Evolutionary conservation across 1,140 invertebrate species (phyloP), one percentile per base, ranked within the genome.

Genomic region (Drosophila ohnishii): DNA sequence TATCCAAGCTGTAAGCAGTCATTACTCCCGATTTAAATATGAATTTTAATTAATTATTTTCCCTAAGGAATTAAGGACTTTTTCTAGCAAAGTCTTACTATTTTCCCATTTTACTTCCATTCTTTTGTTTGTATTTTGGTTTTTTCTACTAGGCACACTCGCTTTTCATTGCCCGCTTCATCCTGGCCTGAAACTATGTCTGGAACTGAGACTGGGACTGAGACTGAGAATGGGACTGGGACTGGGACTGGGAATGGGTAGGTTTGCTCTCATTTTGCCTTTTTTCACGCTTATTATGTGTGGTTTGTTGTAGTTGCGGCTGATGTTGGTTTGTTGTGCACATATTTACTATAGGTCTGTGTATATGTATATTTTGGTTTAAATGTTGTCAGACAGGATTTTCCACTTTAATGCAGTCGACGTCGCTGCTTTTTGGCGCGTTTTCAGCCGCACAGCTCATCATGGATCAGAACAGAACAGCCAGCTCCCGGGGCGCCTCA

Each of bases 371-470:
- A 67, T 77, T 66, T 60, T 78, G 48, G 78, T 77, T 81, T 85
- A 74, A 86, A 86, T 86, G 82, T 82, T 86, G 82, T 86, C 82
- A 86, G 82, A 86, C 82, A 86, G 82, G 82, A 86, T 86, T 86
- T 86, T 86, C 82, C 83, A 86, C 82, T 86, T 86, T 86, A 78
- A 78, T 87, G 82, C 83, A 87, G 82, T 86, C 78, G 78, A 47
- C 39, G 47, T 60, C 45, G 51, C 62, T 57, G 80, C 44, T 59
- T 75, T 78, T 81, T 78, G 78, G 70, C 78, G 79, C 75, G 71
- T 71, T 84, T 79, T 60, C 37, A 50, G 50, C 51, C 53, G 55
- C 73, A 65, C 82, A 72, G 70, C 78, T 82, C 83, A 87, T 87
- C 82, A 86, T 86, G 78, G 69, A 75, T 69, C 61, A 48, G 63